A percentile compares a stretch with the other conserved stretches of the same genome.
These are phyloP conservation scores for Brachypodius melanocephalos DNA, from an alignment of 2,113 vertebrate species.

Conservation along the genomic window DNA sequence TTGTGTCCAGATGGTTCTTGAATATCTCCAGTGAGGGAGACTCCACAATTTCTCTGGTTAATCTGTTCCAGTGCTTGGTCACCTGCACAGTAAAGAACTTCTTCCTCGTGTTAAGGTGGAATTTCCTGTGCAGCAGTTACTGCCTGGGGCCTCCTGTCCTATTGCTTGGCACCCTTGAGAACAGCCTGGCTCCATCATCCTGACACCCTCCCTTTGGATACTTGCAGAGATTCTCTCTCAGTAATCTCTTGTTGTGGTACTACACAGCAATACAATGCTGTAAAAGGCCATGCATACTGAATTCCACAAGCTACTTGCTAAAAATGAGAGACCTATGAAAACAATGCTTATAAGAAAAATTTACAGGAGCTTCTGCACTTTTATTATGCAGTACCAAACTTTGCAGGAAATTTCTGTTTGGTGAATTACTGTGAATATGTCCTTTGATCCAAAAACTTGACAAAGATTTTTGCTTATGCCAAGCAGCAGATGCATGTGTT, in stretches of 20 bases:
- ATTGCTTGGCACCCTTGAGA: background rate
- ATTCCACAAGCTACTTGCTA: background rate
- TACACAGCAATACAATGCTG: background rate
- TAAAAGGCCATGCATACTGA: background rate
- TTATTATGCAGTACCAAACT: background rate
- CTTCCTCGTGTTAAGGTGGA: background rate
- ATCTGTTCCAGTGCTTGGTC: background rate
- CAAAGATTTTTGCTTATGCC: background rate
- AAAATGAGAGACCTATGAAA: background rate
- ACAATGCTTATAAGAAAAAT: background rate
- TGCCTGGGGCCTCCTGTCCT: rapidly evolving
- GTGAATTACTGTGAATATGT: background rate
- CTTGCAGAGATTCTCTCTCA: background rate
- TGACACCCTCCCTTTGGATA: background rate
- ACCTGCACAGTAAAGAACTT: background rate
- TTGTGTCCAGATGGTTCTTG: background rate
- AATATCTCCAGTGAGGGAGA: background rate
- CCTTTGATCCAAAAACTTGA: background rate
- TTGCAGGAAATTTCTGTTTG: background rate
- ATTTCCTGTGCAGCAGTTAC: background rate
- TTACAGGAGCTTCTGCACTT: background rate
- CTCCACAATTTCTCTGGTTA: background rate
- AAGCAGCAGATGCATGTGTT: background rate
- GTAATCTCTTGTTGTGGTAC: background rate
- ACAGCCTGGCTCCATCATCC: background rate